Base-by-base conservation (phyloP, 2,888 invertebrate species). In the Tenthredo notha region DNA sequence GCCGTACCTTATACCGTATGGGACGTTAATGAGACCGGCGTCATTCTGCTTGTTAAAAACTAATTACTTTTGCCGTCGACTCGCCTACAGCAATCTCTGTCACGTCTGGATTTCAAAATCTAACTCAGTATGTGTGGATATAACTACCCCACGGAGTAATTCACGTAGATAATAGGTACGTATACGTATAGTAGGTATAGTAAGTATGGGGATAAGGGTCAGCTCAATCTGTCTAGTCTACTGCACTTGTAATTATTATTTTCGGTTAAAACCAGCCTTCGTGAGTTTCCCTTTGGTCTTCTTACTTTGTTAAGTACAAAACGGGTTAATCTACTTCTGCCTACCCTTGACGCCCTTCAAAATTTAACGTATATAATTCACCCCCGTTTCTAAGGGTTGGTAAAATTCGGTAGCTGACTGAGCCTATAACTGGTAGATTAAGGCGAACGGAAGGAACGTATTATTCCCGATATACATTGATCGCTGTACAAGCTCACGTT, bases 11-110 rank as follows among this genome's bases (percentile, higher is more conserved):
- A 12, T 78, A 58, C 80, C 50, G 61, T 47, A 37, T 47, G 75
- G n/a, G 33, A 72, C 72, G 21, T 85, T 88, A 89, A 88, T 86
- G 86, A 87, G 86, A 85, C 87, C 85, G 74, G 77, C 85, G 78
- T 85, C 86, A 86, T 86, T 86, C 84, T 80, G 88, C 88, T 89
- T 88, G 89, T 89, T 90, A 89, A 89, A 89, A 90, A 90, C 88
- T 89, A 90, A 90, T 90, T 90, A 90, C 88, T 89, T 88, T 88
- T 85, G 85, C 85, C 82, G 86, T 67, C 67, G 83, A 50, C 67
- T 47, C 25, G 15, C 47, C 10, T 25, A 25, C 80, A 2, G 4
- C 21, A 25, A 67, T 43, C 47, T 43, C 47, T 43, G 58, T 80
- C 61, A 61, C n/a, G 77, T 80, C 37, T 61, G 37, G 58, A 40